phyloP scores from a whole-genome alignment of 2,113 vertebrate genomes.

The Eira barbara region DNA sequence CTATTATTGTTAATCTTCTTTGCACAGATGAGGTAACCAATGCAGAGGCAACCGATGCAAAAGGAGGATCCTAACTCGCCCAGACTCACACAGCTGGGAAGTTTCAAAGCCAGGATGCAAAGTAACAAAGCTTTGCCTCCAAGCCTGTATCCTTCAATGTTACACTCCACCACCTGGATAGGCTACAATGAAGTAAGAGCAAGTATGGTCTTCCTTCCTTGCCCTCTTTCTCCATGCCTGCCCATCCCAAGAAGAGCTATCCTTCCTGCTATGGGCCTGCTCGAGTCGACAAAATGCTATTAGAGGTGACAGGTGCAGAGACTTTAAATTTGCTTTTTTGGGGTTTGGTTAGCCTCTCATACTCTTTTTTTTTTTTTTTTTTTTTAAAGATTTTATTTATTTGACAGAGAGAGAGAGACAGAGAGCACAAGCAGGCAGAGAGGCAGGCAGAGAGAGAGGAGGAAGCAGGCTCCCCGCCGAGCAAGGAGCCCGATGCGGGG shows the following conservation, averaged over 20 bases:
- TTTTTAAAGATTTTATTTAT: too few relatives aligned
- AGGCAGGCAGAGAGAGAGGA: too few relatives aligned
- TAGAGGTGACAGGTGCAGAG: neutral
- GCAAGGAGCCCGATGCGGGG: too few relatives aligned
- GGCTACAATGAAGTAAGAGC: neutral
- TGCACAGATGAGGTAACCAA: neutral
- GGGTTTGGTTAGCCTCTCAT: neutral
- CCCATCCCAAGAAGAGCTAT: neutral
- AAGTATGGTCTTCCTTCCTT: neutral
- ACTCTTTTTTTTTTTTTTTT: too few relatives aligned
- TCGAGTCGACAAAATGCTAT: neutral
- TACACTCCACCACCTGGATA: neutral
- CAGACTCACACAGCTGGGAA: neutral
- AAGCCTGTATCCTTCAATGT: neutral
- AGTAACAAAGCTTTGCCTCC: neutral
- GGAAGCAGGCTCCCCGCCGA: too few relatives aligned
- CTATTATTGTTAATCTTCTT: neutral
- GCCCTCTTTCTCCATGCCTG: too few relatives aligned
- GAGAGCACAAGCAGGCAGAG: too few relatives aligned
- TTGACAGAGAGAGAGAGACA: too few relatives aligned
- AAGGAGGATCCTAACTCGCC: neutral
- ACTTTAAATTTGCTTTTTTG: neutral
- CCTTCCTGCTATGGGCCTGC: fast-evolving
- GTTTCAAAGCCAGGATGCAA: neutral
- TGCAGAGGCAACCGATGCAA: neutral